These are phyloP conservation scores for Tenualosa thibaudeaui DNA, from an alignment of 2,797 vertebrate species.

Conservation along the genomic window DNA sequence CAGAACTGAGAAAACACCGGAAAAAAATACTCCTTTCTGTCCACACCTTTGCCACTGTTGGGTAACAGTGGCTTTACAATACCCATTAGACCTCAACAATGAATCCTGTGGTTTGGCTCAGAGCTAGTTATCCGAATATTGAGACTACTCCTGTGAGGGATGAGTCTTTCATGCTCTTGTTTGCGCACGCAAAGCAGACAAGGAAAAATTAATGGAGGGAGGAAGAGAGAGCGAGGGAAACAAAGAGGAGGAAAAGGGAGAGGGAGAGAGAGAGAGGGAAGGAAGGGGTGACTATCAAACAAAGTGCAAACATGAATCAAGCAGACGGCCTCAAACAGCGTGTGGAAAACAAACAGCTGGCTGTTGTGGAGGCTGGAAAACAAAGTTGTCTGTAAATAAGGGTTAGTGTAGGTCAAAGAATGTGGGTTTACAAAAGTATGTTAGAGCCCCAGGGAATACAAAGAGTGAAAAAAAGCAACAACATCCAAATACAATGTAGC, in stretches of 20 bases:
- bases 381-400: background rate
- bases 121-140: background rate
- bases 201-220: constrained; percentile 17
- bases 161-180: background rate
- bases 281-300: background rate
- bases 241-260: background rate
- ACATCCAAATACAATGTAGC: background rate
- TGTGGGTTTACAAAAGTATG: constrained; percentile 1
- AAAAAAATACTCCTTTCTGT: background rate
- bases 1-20: background rate
- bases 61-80: background rate
- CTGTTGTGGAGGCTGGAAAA: background rate
- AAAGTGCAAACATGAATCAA: constrained; percentile 16
- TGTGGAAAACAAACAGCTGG: background rate
- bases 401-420: background rate
- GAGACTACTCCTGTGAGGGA: constrained; percentile 4
- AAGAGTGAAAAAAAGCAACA: background rate
- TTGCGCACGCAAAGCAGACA: constrained; percentile 14
- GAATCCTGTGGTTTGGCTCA: constrained; percentile 1
- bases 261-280: background rate
- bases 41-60: background rate
- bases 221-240: constrained; percentile 23
- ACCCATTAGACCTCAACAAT: background rate
- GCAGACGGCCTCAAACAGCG: background rate
- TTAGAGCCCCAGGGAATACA: background rate